Evolutionary conservation across 1,140 invertebrate genomes (phyloP).

Genomic region (Drosophila obscura): DNA sequence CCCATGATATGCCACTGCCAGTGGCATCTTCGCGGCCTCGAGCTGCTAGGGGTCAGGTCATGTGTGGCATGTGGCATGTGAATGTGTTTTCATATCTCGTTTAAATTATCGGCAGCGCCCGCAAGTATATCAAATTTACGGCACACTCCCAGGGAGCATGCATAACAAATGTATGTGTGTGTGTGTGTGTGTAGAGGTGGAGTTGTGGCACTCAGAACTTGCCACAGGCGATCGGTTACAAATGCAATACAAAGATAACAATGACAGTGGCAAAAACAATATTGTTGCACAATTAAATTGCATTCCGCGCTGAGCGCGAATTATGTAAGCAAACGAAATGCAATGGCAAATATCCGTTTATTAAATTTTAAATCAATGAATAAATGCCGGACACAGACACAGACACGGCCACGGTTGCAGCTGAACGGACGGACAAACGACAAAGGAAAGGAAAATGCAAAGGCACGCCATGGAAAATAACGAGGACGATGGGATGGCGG

Average conservation of each 20-base stretch:
- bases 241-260: conserved; percentile 64
- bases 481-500: neutral
- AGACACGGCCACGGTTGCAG: neutral
- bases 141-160: conserved; percentile 43
- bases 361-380: conserved; percentile 76
- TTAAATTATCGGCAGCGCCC: conserved; percentile 67
- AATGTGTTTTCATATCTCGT: conserved; percentile 46
- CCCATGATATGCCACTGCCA: conserved; percentile 8
- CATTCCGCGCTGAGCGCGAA: conserved; percentile 56
- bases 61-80: conserved; percentile 22
- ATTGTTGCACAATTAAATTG: conserved; percentile 73
- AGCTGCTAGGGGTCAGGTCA: conserved; percentile 65
- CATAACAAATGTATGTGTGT: conserved; percentile 46
- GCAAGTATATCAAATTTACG: conserved; percentile 80
- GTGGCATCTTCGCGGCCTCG: neutral
- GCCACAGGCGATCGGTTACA: conserved; percentile 24
- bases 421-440: neutral
- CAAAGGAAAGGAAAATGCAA: conserved; percentile 9
- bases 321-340: conserved; percentile 53
- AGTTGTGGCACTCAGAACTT: neutral
- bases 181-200: conserved; percentile 1
- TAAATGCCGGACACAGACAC: conserved; percentile 13
- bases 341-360: conserved; percentile 57
- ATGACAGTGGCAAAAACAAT: conserved; percentile 60
- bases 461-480: too few species aligned